phyloP scores from a whole-genome alignment of 2,888 invertebrate genomes.

The Plebejus melissa region DNA sequence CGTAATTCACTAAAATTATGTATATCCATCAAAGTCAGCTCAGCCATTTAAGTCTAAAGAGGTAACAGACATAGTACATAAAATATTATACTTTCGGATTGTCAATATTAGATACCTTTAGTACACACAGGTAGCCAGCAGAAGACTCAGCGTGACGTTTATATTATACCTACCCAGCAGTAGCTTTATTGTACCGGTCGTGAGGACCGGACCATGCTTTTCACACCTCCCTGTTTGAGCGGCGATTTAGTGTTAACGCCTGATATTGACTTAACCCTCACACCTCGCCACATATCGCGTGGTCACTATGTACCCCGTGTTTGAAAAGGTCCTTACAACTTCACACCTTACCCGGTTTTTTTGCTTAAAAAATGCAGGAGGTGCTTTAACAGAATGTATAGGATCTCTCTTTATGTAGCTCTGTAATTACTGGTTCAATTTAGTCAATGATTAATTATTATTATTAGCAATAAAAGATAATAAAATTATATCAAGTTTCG shows the following conservation, averaged over 20 bases:
- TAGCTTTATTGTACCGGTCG: conserved; percentile 63
- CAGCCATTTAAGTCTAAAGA: not conserved
- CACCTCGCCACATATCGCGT: conserved; percentile 69
- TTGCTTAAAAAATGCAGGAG: not conserved
- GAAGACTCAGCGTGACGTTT: conserved; percentile 24
- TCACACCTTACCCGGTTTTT: conserved; percentile 27
- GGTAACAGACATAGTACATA: not conserved
- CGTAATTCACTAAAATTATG: too few relatives aligned
- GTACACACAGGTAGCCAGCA: conserved; percentile 2
- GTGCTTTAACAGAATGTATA: not conserved
- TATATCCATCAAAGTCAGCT: too few relatives aligned
- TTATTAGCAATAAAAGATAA: too few relatives aligned
- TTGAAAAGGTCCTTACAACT: conserved; percentile 37
- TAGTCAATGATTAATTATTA: too few relatives aligned
- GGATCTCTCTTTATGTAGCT: not conserved
- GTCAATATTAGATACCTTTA: not conserved
- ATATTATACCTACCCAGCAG: conserved; percentile 35
- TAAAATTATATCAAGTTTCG: too few relatives aligned
- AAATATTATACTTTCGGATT: not conserved
- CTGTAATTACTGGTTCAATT: not conserved
- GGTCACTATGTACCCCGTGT: conserved; percentile 56
- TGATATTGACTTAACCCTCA: conserved; percentile 71
- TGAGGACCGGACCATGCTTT: conserved; percentile 65
- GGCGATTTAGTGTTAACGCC: conserved; percentile 72
- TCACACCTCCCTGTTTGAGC: conserved; percentile 76